A percentile compares a stretch with the other conserved stretches of the same genome.
Evolutionary conservation across 2,888 invertebrate species (phyloP).

Genomic region (Crocallis elinguaria): DNA sequence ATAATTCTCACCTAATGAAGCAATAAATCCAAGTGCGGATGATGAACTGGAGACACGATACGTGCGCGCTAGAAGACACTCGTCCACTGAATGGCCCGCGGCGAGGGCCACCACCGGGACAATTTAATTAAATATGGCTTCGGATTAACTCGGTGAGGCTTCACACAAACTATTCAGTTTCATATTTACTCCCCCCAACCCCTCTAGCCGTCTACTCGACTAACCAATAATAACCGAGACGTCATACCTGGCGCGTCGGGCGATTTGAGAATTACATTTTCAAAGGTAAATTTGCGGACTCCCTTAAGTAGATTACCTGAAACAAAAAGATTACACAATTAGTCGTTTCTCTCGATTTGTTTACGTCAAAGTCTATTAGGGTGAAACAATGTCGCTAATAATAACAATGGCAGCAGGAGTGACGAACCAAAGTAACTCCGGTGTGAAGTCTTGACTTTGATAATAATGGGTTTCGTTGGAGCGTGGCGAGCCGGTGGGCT

Average conservation of each 20-base stretch:
- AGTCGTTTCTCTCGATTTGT: slow-evolving; percentile 70
- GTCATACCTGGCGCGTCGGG: slow-evolving; percentile 37
- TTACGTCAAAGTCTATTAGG: slow-evolving; percentile 71
- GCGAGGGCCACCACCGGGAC: slow-evolving; percentile 65
- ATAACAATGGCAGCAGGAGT: slow-evolving; percentile 76
- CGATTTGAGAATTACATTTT: slow-evolving; percentile 35
- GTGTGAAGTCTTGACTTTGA: slow-evolving; percentile 79
- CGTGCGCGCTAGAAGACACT: slow-evolving; percentile 60
- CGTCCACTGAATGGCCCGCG: slow-evolving; percentile 65
- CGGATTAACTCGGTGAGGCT: slow-evolving; percentile 80
- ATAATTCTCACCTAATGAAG: slow-evolving; percentile 46
- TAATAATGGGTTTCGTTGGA: slow-evolving; percentile 79
- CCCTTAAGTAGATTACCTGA: slow-evolving; percentile 67
- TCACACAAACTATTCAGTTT: slow-evolving; percentile 78
- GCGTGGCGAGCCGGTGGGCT: slow-evolving; percentile 54
- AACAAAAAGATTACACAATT: slow-evolving; percentile 76
- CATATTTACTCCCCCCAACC: slow-evolving; percentile 70
- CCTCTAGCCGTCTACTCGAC: slow-evolving; percentile 39
- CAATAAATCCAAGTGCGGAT: slow-evolving; percentile 35
- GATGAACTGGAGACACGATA: slow-evolving; percentile 40
- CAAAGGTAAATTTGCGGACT: slow-evolving; percentile 41
- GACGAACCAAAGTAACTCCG: slow-evolving; percentile 81
- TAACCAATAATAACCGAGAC: slow-evolving; percentile 36
- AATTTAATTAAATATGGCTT: slow-evolving; percentile 85
- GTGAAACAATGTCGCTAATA: slow-evolving; percentile 77